Percentiles rank a stretch among this genome's conserved stretches.
phyloP scores from a whole-genome alignment of 2,888 invertebrate genomes.

The Cantharis rufa region DNA sequence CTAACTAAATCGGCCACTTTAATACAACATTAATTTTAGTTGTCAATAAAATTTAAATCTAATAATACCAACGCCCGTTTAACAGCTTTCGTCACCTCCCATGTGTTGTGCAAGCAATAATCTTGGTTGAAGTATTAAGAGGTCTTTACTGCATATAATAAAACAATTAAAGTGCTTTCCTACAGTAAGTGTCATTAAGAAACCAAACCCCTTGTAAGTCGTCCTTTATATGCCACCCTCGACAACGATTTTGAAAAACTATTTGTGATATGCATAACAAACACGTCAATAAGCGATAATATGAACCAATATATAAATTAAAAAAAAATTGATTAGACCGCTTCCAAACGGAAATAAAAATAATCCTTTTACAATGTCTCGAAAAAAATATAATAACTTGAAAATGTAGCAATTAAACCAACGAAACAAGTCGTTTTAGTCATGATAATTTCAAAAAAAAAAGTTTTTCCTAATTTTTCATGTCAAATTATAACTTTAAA shows the following conservation, averaged over 20 bases:
- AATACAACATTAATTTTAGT: neutral
- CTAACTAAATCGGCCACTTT: neutral
- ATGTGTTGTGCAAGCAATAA: neutral
- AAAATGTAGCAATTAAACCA: no score
- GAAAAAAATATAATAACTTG: no score
- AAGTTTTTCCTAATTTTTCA: no score
- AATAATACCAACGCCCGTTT: neutral
- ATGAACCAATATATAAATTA: neutral
- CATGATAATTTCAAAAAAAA: no score
- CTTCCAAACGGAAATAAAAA: neutral
- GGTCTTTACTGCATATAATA: neutral
- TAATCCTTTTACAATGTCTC: neutral
- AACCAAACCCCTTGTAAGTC: neutral
- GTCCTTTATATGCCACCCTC: neutral
- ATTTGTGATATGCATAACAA: neutral
- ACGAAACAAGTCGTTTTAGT: no score
- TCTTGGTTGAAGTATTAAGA: neutral
- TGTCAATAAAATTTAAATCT: neutral
- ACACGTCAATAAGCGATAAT: neutral
- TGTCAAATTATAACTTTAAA: no score
- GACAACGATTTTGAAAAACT: neutral
- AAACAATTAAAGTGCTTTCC: neutral
- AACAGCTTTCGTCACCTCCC: neutral
- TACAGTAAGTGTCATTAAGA: neutral
- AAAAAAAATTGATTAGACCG: neutral